Base-by-base conservation (phyloP, 2,113 vertebrate species). In the Gnathonemus longibarbis region DNA sequence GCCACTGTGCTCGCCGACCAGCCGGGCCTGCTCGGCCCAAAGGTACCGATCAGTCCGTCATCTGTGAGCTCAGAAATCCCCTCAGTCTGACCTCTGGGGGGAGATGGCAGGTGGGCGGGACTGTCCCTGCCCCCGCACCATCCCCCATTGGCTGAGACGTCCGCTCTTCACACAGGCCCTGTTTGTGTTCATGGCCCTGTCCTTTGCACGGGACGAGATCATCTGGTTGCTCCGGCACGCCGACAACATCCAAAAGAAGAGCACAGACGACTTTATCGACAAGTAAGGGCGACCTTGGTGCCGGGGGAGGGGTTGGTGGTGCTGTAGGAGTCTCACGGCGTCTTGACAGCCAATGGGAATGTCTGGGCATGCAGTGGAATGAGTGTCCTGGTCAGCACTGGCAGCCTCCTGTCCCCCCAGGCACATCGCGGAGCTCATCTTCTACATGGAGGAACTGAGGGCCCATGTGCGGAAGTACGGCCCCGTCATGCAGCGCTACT, bases 211-310 rank as follows among this genome's bases (percentile, higher is more conserved):
- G 7, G 98, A 99, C 94, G 98, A 99, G 95, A 99, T 99, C 93
- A 98, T 99, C 92, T 99, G 98, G 98, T 96, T 99, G 6, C 98
- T 99, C 89, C 97, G 98, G 91, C 98, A 99, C 42, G 98, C 98
- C 5, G 98, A 99, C 94, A 99, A 99, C 91, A 99, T 99, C 95
- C 98, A 99, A 92, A 99, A 99, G 96, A 99, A 99, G 95, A 99
- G 98, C 24, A 98, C 98, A 90, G 98, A 99, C 90, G 98, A 99
- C 91, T 99, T 99, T 93, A 99, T 99, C 93, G 98, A 99, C 95
- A 99, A 99, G 98, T 98, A 96, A 92, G 96, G 8, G 49, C 3
- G 7, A 39, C 45, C 21, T n/a, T 46, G 45, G 39, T 48, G 0
- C 17, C 3, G 17, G 31, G 1, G 11, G 31, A 0, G 11, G 27